These are phyloP conservation scores for Anas capensis DNA, from an alignment of 2,797 vertebrate species.

Conservation along the genomic window DNA sequence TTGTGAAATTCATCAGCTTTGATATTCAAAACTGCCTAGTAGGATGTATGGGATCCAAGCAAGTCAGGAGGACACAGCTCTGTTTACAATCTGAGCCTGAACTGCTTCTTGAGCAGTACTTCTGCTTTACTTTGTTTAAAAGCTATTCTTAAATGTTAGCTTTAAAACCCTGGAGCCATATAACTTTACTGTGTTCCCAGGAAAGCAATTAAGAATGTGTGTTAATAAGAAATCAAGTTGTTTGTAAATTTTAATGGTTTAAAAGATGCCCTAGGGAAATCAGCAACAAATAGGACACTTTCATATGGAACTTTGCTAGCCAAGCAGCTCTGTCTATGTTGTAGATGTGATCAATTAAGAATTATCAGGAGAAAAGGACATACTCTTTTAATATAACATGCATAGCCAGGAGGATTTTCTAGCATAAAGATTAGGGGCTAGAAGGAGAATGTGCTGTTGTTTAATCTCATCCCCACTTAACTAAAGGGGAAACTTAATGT, in stretches of 20 bases:
- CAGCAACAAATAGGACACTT: conserved; percentile 53
- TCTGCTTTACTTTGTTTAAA: not conserved
- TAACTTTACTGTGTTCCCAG: conserved; percentile 71
- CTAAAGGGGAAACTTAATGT: not conserved
- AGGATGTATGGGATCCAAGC: not conserved
- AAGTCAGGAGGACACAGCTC: not conserved
- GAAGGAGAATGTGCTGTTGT: not conserved
- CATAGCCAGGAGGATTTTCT: not conserved
- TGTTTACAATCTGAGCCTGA: rapidly evolving
- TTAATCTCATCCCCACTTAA: not conserved
- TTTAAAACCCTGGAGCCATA: conserved; percentile 47
- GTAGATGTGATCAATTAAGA: conserved; percentile 71
- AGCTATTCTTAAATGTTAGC: conserved; percentile 31
- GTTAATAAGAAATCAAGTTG: conserved; percentile 77
- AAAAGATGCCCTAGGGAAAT: conserved; percentile 72
- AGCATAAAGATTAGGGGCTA: not conserved
- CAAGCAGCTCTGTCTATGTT: conserved; percentile 21
- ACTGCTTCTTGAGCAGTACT: not conserved
- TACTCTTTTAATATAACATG: not conserved
- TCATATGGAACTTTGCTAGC: not conserved
- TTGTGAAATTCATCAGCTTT: not conserved
- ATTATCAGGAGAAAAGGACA: conserved; percentile 11
- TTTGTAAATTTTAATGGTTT: conserved; percentile 75
- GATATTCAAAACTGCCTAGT: rapidly evolving
- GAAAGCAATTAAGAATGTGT: conserved; percentile 72